A percentile compares a stretch with the other conserved stretches of the same genome.
Evolutionary conservation across 2,113 vertebrate genomes (phyloP).

Genomic region (Gobiocypris rarus): DNA sequence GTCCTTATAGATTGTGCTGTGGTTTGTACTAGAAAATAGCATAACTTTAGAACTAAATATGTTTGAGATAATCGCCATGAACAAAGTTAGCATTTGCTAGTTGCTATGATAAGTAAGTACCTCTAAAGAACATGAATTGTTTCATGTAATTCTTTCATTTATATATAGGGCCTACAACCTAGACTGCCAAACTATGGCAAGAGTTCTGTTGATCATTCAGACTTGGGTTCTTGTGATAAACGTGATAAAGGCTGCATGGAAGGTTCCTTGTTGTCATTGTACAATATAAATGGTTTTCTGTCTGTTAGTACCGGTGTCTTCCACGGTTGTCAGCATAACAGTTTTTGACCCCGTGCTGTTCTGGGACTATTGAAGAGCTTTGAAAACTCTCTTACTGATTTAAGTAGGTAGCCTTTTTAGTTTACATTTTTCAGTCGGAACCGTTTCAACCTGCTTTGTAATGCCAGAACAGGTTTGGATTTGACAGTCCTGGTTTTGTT

Average conservation of each 20-base stretch:
- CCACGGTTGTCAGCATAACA: neutral
- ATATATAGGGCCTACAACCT: neutral
- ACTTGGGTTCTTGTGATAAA: neutral
- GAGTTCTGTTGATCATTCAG: neutral
- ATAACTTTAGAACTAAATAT: neutral
- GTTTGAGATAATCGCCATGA: neutral
- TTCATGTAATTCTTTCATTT: neutral
- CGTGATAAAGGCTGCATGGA: neutral
- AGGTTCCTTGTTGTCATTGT: neutral
- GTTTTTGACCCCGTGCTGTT: neutral
- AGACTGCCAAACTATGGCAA: neutral
- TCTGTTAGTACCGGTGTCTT: neutral
- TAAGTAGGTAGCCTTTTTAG: neutral
- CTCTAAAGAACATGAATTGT: neutral
- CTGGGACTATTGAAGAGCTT: neutral
- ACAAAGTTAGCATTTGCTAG: neutral
- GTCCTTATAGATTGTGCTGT: neutral
- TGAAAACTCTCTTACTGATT: neutral
- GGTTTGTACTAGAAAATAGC: neutral
- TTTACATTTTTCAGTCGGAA: neutral
- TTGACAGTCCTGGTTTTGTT: slow-evolving; percentile 12
- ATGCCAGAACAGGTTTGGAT: slow-evolving; percentile 22
- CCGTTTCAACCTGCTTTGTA: slow-evolving; percentile 2
- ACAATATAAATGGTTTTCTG: neutral
- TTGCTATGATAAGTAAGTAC: neutral